Percentiles rank a stretch among this genome's conserved stretches.
Evolutionary conservation across 2,888 invertebrate species (phyloP).

Genomic region (Acanthosepion esculentum): DNA sequence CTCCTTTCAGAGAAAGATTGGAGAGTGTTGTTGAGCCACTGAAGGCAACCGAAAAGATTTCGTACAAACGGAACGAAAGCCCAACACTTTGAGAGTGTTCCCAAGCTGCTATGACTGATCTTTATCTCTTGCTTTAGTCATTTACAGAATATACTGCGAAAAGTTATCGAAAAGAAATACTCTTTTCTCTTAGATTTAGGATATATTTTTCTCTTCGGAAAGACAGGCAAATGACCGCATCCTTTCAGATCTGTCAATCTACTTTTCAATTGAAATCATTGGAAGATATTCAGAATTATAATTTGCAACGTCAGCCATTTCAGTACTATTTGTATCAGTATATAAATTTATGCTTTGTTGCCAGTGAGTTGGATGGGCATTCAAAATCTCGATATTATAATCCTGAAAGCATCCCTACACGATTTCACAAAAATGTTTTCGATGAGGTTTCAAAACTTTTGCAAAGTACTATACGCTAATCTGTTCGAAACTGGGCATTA

Average conservation of each 20-base stretch:
- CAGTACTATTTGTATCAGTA: neutral
- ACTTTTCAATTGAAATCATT: neutral
- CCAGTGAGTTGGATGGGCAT: neutral
- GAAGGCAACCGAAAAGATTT: neutral
- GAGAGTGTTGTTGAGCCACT: neutral
- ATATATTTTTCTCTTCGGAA: neutral
- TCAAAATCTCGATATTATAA: too few species aligned
- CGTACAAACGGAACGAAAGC: neutral
- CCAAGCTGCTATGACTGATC: neutral
- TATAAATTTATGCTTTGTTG: neutral
- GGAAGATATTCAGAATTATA: neutral
- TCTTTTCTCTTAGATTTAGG: too few species aligned
- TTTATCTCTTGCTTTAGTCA: neutral
- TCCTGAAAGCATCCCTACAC: too few species aligned
- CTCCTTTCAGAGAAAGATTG: neutral
- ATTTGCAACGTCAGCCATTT: neutral
- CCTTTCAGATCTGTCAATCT: neutral
- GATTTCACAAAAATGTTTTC: too few species aligned
- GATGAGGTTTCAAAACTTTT: too few species aligned
- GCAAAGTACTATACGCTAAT: too few species aligned
- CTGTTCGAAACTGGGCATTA: too few species aligned
- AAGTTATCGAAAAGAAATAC: neutral
- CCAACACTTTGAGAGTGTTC: neutral
- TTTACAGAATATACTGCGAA: neutral
- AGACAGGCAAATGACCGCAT: neutral